Conservation (phyloP, 2,888 invertebrate species). For the Folsomia manolachei region DNA sequence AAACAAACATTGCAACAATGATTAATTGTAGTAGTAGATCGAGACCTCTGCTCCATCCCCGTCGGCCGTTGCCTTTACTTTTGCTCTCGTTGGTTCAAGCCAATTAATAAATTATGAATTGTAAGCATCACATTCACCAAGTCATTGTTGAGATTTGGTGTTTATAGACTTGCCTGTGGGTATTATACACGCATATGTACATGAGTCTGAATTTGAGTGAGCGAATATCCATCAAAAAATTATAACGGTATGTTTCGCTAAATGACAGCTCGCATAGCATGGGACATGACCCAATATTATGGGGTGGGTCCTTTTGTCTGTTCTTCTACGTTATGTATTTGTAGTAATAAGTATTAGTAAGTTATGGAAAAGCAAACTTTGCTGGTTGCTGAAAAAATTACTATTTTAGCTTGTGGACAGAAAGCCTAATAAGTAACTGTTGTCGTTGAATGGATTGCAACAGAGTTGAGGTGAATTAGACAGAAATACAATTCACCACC, state of each 20-base stretch:
- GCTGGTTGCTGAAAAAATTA: neutral
- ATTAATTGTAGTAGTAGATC: neutral
- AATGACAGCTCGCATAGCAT: neutral
- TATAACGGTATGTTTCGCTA: no score
- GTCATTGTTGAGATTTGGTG: no score
- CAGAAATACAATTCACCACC: no score
- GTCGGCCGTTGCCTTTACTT: no score
- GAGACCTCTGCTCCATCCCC: neutral
- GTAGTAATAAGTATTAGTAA: neutral
- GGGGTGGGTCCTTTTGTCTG: neutral
- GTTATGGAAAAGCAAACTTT: neutral
- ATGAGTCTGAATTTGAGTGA: neutral
- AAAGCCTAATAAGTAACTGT: neutral
- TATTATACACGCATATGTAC: neutral
- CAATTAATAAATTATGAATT: neutral
- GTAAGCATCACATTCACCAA: neutral
- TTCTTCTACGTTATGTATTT: neutral
- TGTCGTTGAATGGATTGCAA: no score
- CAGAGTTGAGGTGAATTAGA: neutral
- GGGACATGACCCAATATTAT: neutral
- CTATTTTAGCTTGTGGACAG: neutral
- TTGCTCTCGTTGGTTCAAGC: neutral
- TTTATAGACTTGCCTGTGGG: no score
- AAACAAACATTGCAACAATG: neutral
- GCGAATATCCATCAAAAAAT: no score